A percentile compares a stretch with the other conserved stretches of the same genome.
Evolutionary conservation across 2,113 vertebrate genomes (phyloP).

Genomic region (Phrynosoma blainvillii): DNA sequence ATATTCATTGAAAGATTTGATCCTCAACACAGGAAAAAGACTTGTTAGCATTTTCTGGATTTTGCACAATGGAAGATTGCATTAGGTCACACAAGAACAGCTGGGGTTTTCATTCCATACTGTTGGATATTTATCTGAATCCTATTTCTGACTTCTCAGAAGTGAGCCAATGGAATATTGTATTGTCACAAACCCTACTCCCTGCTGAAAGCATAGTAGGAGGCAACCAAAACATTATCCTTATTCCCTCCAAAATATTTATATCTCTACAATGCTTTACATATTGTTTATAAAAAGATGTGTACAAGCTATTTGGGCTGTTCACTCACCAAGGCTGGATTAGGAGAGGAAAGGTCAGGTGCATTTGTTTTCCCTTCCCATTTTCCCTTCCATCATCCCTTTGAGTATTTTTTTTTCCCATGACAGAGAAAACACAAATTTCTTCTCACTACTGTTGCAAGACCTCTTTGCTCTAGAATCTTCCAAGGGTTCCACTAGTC

Average conservation of each 20-base stretch:
- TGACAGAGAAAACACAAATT: not conserved
- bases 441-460: not conserved
- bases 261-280: not conserved
- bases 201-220: not conserved
- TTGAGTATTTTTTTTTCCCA: not conserved
- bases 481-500: not conserved
- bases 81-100: not conserved
- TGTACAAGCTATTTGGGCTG: not conserved
- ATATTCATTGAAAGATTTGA: constrained; percentile 34
- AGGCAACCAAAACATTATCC: not conserved
- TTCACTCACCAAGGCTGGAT: not conserved
- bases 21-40: constrained; percentile 7
- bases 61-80: constrained; percentile 4
- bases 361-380: too few species aligned
- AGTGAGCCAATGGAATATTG: too few species aligned
- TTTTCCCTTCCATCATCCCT: not conserved
- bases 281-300: too few species aligned
- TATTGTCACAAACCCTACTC: not conserved
- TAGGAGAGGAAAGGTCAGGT: not conserved
- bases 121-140: constrained; percentile 28
- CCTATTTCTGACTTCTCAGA: constrained; percentile 2
- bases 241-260: not conserved
- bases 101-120: constrained; percentile 22
- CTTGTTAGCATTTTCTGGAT: not conserved
- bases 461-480: not conserved